Base-by-base conservation (phyloP, 1,140 invertebrate genomes). In the Mesaphorura yosii region DNA sequence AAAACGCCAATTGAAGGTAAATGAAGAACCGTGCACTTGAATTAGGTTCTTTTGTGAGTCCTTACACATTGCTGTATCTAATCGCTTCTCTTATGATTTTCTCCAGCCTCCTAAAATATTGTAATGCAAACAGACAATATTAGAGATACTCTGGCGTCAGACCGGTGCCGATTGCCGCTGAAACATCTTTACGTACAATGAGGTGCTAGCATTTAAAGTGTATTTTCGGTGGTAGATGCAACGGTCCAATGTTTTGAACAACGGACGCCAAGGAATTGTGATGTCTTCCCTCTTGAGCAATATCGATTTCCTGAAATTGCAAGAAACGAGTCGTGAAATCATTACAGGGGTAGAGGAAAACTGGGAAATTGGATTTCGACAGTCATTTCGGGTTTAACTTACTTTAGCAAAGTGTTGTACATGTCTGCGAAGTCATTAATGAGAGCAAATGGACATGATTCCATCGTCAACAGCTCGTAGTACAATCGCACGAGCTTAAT, bases 401-500 rank as follows among this genome's bases (percentile, higher is more conserved):
- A 80, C 78, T 74, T 76, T 27, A 81, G 60, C 42, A 82, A 62
- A 57, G 66, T 59, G 19, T 65, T 66, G 25, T 80, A 72, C 28
- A 76, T 69, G 22, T 71, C 71, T n/a, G 70, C 73, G 71, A 83
- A 83, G 64, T 81, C 80, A 57, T 78, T 76, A 27, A 88, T 71
- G 55, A 84, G 72, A 55, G 76, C 74, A 53, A 81, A 76, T 66
- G 92, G 86, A 37, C 89, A 72, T 60, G 86, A 76, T 51, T 84
- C 80, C 62, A 83, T 82, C 12, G 78, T 77, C 4, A 88, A 66
- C 29, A 90, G 65, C 66, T 89, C 82, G 68, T 83, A 88, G 44
- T 84, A 74, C 31, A 94, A 66, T 65, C 88, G 82, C n/a, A 95
- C 79, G 20, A 95, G 76, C n/a, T 74, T 67, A 22, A 95, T 76